Evolutionary conservation across 2,888 invertebrate species (phyloP).

Genomic region (Calameuta pallipes): DNA sequence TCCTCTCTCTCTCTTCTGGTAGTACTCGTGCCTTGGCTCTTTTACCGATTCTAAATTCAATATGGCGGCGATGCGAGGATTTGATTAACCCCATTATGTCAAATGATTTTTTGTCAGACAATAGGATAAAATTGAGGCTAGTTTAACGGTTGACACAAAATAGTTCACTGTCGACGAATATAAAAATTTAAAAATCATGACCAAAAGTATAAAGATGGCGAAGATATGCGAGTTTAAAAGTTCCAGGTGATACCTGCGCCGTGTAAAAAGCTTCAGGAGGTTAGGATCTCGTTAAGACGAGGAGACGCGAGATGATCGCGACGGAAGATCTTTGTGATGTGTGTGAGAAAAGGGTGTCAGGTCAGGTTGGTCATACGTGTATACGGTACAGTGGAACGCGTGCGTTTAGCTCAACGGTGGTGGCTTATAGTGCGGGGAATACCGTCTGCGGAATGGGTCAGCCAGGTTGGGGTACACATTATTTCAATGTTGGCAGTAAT

Average conservation of each 20-base stretch:
- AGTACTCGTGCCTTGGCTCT: neutral
- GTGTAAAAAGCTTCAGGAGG: neutral
- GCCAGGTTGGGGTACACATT: constrained; percentile 45
- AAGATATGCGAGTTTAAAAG: neutral
- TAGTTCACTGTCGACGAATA: neutral
- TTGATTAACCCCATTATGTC: neutral
- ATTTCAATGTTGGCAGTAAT: constrained; percentile 68
- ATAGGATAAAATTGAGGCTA: neutral
- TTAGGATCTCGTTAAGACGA: neutral
- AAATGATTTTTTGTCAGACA: neutral
- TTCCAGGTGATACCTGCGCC: neutral
- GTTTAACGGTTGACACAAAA: neutral
- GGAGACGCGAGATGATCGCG: neutral
- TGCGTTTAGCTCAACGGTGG: neutral
- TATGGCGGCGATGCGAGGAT: no score
- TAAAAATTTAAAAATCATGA: neutral
- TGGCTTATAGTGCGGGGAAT: constrained; percentile 1
- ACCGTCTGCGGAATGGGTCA: constrained; percentile 24
- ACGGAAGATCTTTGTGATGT: neutral
- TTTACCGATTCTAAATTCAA: neutral
- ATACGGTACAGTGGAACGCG: neutral
- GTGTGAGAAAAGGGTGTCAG: neutral
- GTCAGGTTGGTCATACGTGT: neutral
- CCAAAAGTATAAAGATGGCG: neutral
- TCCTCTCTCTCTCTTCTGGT: neutral